Evolutionary conservation across 2,797 vertebrate genomes (phyloP).

Genomic region (Acropternis orthonyx): DNA sequence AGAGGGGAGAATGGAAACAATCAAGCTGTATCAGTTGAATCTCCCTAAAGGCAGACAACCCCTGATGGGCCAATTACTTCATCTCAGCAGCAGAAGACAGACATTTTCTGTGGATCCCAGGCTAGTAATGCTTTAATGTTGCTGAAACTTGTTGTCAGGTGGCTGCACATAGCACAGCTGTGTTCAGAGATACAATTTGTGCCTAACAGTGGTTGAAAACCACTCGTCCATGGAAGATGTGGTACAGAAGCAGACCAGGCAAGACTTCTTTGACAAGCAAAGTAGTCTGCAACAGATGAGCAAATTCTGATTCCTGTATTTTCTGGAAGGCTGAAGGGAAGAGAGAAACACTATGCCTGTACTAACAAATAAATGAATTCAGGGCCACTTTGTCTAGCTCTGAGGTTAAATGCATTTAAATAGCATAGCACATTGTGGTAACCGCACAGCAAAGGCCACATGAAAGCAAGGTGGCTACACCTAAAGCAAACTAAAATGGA

Average conservation of each 20-base stretch:
- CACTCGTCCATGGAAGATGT: background rate
- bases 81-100: slow-evolving; percentile 13
- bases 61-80: slow-evolving; percentile 54
- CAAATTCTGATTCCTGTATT: background rate
- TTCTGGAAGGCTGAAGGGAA: background rate
- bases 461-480: background rate
- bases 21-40: background rate
- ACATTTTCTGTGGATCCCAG: background rate
- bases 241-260: background rate
- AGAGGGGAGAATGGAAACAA: slow-evolving; percentile 16
- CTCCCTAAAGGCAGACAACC: slow-evolving; percentile 3
- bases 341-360: background rate
- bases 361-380: background rate
- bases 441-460: background rate
- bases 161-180: slow-evolving; percentile 13
- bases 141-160: slow-evolving; percentile 44
- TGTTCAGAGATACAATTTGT: slow-evolving; percentile 25
- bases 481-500: background rate
- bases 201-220: slow-evolving; percentile 38
- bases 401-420: background rate
- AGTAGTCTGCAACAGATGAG: slow-evolving; percentile 1
- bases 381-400: background rate
- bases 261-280: slow-evolving; percentile 16
- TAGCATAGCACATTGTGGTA: rapidly evolving
- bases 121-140: slow-evolving; percentile 25